Conservation (phyloP, 2,888 invertebrate genomes). For the Bombylius discolor region DNA sequence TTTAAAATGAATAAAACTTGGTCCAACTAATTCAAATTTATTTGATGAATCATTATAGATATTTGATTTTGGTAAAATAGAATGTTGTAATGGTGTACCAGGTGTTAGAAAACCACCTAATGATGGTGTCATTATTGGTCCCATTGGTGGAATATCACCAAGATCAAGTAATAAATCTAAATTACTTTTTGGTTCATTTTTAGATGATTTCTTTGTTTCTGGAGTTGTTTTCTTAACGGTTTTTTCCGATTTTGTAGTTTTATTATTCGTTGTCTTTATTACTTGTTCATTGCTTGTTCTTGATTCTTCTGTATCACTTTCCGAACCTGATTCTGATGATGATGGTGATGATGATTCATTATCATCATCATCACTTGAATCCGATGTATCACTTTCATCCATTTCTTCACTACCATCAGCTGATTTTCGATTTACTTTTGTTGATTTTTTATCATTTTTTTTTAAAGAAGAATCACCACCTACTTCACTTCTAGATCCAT, state of each 20-base stretch:
- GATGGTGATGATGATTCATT: background rate
- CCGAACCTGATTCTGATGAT: constrained; percentile 9
- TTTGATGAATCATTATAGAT: background rate
- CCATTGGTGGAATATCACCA: constrained; percentile 59
- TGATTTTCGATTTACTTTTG: background rate
- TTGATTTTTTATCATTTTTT: constrained; percentile 15
- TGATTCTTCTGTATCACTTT: constrained; percentile 1
- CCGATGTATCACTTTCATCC: constrained; percentile 5
- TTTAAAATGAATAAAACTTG: constrained; percentile 46
- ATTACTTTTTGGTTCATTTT: constrained; percentile 44
- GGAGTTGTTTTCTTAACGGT: background rate
- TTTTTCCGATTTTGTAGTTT: background rate
- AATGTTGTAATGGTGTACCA: constrained; percentile 23
- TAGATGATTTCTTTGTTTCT: constrained; percentile 14
- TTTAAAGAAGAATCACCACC: constrained; percentile 21
- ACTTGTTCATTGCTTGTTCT: constrained; percentile 19
- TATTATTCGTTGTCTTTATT: constrained; percentile 27
- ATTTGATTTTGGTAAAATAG: background rate
- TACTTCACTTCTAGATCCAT: constrained; percentile 12
- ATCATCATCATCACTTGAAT: background rate
- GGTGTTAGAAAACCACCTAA: constrained; percentile 66
- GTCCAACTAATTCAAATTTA: constrained; percentile 45
- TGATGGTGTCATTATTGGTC: constrained; percentile 59
- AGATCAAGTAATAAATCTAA: constrained; percentile 73
- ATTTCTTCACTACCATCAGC: constrained; percentile 12